Base-by-base conservation (phyloP, 2,888 invertebrate species). In the Amaurobius ferox region DNA sequence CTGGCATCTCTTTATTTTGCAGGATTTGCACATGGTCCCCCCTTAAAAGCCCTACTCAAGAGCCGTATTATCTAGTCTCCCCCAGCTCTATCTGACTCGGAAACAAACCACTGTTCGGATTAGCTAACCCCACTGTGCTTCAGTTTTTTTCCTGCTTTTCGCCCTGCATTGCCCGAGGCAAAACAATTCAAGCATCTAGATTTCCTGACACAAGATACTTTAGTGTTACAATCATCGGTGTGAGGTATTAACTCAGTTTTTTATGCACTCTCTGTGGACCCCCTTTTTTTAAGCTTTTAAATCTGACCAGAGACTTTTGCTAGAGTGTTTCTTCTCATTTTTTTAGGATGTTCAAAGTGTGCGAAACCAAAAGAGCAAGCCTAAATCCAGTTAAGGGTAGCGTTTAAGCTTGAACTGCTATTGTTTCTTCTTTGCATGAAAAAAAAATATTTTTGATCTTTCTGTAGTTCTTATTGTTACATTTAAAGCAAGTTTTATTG, bases 101-200 rank as follows among this genome's bases (percentile, higher is more conserved):
- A 68, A 68, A 40, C 40, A 68, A 68, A 68, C 68, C 68, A 68
- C 68, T 40, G 40, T 40, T 39, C 68, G 68, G 68, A 68, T 68
- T 68, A 68, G 40, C 26, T 68, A 28, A 68, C 40, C 68, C 26
- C 40, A 19, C 67, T 35, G 35, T 30, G 16, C 30, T 32, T 35
- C 35, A 35, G 23, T 67, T 67, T 67, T 67, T 67, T 9, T 68
- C 32, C 28, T 23, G 6, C 68, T 26, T 68, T n/a, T 40, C 40
- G 32, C 68, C 40, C 40, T 23, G 7, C 16, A n/a, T 64, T 29
- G 68, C 68, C 40, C 32, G 26, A 28, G 68, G 68, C 68, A 68
- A 28, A 39, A 68, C 68, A 68, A 39, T 68, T 68, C 68, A 28
- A 23, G 30, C 64, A 29, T 64, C 64, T 64, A 28, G 40, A 68